Conservation (phyloP, 2,797 vertebrate species). For the Hyperoplus immaculatus region DNA sequence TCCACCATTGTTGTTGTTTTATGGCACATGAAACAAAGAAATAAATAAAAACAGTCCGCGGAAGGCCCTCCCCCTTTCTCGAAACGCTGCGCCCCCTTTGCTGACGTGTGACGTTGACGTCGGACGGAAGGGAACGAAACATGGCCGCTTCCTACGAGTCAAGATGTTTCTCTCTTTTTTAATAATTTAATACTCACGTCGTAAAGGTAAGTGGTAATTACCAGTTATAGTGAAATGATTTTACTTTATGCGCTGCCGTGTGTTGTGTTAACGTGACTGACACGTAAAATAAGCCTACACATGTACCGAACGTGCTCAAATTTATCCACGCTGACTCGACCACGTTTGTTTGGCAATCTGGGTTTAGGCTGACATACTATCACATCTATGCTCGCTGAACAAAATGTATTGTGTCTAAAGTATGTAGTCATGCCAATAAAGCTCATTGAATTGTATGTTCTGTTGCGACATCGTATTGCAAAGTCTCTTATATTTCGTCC, state of each 20-base stretch:
- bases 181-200: background rate
- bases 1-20: slow-evolving; percentile 83
- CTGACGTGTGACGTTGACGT: slow-evolving; percentile 59
- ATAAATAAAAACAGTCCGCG: slow-evolving; percentile 89
- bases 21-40: slow-evolving; percentile 87
- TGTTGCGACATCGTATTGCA: accelerated
- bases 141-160: slow-evolving; percentile 72
- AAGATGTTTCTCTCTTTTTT: slow-evolving; percentile 2
- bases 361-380: background rate
- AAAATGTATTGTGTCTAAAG: background rate
- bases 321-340: slow-evolving; percentile 31
- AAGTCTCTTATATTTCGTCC: accelerated
- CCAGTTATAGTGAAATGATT: accelerated
- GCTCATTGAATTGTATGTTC: too few relatives aligned
- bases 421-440: too few relatives aligned
- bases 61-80: slow-evolving; percentile 81
- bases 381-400: accelerated
- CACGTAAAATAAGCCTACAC: background rate
- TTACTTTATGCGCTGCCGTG: accelerated
- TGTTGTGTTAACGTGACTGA: accelerated
- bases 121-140: slow-evolving; percentile 45
- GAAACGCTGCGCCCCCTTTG: slow-evolving; percentile 64
- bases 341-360: slow-evolving; percentile 69
- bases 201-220: slow-evolving; percentile 55
- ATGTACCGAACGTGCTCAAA: background rate